A percentile compares a stretch with the other conserved stretches of the same genome.
Evolutionary conservation across 2,113 vertebrate genomes (phyloP).

Genomic region (Corvus cornix): DNA sequence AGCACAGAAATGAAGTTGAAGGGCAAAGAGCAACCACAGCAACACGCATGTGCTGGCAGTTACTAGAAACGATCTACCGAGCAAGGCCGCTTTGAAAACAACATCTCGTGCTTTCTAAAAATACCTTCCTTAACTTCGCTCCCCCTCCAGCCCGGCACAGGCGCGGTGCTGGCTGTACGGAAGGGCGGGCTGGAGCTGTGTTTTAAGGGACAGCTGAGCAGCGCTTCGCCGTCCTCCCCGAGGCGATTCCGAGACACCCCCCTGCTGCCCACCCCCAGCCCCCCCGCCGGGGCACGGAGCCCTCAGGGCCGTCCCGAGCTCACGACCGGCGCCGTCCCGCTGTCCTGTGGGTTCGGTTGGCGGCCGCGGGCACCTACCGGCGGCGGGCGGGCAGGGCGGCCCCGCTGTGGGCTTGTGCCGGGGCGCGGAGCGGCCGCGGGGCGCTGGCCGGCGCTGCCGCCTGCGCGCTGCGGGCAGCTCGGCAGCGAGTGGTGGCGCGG

Average conservation of each 20-base stretch:
- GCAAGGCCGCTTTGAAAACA: background rate
- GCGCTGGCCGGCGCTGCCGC: background rate
- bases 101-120: background rate
- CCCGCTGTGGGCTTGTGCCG: too few species aligned
- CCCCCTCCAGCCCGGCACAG: background rate
- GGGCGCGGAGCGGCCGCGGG: too few species aligned
- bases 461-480: background rate
- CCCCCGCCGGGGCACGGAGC: background rate
- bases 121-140: background rate
- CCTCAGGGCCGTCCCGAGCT: background rate
- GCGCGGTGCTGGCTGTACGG: background rate
- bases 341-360: too few species aligned
- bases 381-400: background rate
- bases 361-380: background rate
- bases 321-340: background rate
- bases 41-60: background rate
- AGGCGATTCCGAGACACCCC: background rate
- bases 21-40: background rate
- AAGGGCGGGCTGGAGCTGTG: background rate
- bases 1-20: background rate
- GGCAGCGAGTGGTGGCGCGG: background rate
- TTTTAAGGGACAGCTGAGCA: background rate
- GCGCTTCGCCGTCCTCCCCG: background rate
- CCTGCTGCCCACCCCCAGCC: background rate
- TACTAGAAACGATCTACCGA: background rate